Evolutionary conservation across 2,888 invertebrate species (phyloP), one percentile per base, ranked within the genome.

Genomic region (Strigamia crassipes): DNA sequence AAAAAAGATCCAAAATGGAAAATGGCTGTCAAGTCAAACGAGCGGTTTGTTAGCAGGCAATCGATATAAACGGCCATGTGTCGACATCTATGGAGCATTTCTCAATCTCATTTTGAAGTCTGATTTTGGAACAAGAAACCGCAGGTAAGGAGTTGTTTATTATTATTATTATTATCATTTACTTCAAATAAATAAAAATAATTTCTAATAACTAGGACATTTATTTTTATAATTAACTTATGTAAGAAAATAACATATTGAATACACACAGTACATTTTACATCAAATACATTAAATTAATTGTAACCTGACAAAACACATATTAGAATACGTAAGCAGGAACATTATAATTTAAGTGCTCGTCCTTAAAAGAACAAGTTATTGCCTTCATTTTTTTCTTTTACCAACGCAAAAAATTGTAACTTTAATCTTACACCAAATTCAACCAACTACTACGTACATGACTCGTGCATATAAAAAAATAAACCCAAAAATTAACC

Each of bases 331-430:
- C 15, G 27, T 73, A 31, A 73, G 73, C 73, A 73, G 73, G 73
- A 73, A 73, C 73, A 73, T 73, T 56, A 31, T 73, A 73, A 31
- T 73, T 73, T 73, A 73, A 73, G 73, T 73, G 73, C 73, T 73
- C 27, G 31, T 73, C 31, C 73, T 27, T 31, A 27, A 10, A 13
- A 73, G 73, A 31, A 73, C 73, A 31, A 73, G 31, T 73, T 73
- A 73, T 73, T 73, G 73, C 73, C 15, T 27, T 73, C 13, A 4
- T 56, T 56, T 56, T 56, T 56, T 18, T 46, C n/a, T 56, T 10
- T 51, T n/a, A n/a, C 6, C 51, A 6, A n/a, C 18, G n/a, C 9
- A 56, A 56, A 56, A 31, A 31, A 27, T 27, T 13, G 1, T 15
- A 73, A 31, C 27, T 73, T 73, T 27, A 73, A 66, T 18, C 21